Percentiles rank a stretch among this genome's conserved stretches.
These are phyloP conservation scores for Cheilosia pagana DNA, from an alignment of 2,888 invertebrate genomes.

Conservation along the genomic window DNA sequence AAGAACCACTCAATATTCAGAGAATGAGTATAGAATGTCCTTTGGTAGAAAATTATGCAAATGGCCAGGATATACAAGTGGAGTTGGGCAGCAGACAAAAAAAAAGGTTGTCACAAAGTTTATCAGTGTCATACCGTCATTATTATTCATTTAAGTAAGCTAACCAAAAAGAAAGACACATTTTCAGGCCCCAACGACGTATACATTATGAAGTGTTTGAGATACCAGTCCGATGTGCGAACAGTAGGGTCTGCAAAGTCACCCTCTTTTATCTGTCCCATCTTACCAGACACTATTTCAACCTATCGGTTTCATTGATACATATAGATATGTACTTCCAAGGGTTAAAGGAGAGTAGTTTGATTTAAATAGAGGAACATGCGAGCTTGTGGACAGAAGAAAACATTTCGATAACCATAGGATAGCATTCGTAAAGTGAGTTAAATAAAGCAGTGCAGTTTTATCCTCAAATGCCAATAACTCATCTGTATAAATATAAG, in stretches of 20 bases:
- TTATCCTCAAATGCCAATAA: too few species aligned
- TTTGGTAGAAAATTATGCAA: slow-evolving; percentile 67
- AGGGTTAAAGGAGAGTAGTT: too few species aligned
- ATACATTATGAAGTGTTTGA: slow-evolving; percentile 47
- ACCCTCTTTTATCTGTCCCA: background rate
- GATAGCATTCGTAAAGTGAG: too few species aligned
- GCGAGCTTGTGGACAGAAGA: too few species aligned
- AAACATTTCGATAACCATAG: too few species aligned
- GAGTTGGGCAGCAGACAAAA: slow-evolving; percentile 24
- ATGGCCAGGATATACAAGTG: slow-evolving; percentile 53
- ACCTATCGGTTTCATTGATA: too few species aligned
- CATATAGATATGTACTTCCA: too few species aligned
- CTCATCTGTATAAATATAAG: too few species aligned
- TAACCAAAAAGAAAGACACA: background rate
- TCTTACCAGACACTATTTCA: background rate
- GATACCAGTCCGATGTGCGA: slow-evolving; percentile 11
- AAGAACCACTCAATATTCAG: slow-evolving; percentile 59
- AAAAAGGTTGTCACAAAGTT: slow-evolving; percentile 69
- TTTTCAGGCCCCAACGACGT: slow-evolving; percentile 33
- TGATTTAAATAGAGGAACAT: too few species aligned
- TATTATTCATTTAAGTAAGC: slow-evolving; percentile 70
- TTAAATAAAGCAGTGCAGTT: too few species aligned
- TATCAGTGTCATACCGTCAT: slow-evolving; percentile 73
- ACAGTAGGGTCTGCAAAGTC: slow-evolving; percentile 16
- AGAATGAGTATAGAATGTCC: slow-evolving; percentile 49